Base-by-base conservation (phyloP, 2,888 invertebrate species). In the Orthosia incerta region DNA sequence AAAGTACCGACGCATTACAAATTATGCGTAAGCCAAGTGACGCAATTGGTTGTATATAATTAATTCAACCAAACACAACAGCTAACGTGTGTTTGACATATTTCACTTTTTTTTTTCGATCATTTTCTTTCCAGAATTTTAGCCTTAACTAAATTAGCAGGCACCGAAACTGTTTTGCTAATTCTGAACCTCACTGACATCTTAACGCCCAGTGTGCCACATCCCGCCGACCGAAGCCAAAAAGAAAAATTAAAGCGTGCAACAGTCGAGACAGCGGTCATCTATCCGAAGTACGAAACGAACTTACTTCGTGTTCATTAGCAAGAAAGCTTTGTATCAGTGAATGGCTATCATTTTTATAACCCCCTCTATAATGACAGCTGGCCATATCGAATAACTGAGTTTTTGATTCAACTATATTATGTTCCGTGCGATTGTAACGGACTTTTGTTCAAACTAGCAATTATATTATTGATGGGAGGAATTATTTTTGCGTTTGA, bases 231-330 rank as follows among this genome's bases (percentile, higher is more conserved):
- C 60, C 56, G 74, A 74, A 12, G 67, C 46, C 64, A 71, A 78
- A 76, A 76, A 83, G 77, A 82, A 69, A 75, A 78, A 77, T 68
- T 64, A 71, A 75, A 82, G 26, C 71, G 68, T 78, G 71, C 74
- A 76, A 62, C 53, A 64, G 63, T 74, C 71, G 74, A 67, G 77
- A 83, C 74, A 74, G 72, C 71, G 78, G 70, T 86, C 84, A 84
- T 82, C 83, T 86, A 86, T 85, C 64, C 77, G 71, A 83, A 82
- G 70, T 53, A 62, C 56, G 48, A 68, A 68, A 68, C 82, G 80
- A 77, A 73, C 72, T 71, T 76, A 83, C 82, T 87, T 86, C 80
- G 79, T 84, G 83, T 80, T 85, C 84, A 87, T 87, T 87, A 86
- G 71, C 67, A 77, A 79, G 79, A 87, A 83, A 86, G 82, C 82